Evolutionary conservation across 2,113 vertebrate genomes (phyloP), one percentile per base, ranked within the genome.

Genomic region (Scomber colias): DNA sequence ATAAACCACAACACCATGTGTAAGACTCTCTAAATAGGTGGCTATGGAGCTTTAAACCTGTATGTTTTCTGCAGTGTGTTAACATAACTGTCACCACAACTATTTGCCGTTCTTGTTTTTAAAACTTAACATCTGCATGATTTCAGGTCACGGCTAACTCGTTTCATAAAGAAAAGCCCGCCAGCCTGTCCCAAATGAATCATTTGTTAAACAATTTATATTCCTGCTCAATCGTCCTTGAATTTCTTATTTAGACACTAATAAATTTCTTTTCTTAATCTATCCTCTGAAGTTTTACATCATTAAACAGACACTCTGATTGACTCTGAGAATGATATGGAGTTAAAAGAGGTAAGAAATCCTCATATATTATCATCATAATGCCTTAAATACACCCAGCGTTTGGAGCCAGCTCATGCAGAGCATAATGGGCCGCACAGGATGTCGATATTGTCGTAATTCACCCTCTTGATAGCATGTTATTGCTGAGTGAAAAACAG

Each of bases 331-430:
- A 98, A 96, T 96, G 96, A 97, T 97, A 96, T 94, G 97, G 97
- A 96, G 96, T 96, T 97, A 96, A 97, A 96, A 95, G 97, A 99
- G 98, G 97, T 99, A 99, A 99, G 98, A 98, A 96, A 95, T 94
- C 91, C 94, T 95, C 95, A 94, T 95, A 96, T 88, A 86, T 84
- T 89, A 79, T 95, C 93, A 92, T 95, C 96, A 96, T 94, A 96
- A 94, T 96, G 95, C 95, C 95, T 78, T 94, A 95, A 95, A 95
- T 94, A 93, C 92, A 71, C 96, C 96, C 94, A 95, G 95, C 91
- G 91, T 85, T 94, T 95, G 95, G 92, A 96, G 93, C 95, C 96
- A 94, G 93, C 95, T 95, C 92, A 81, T 94, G 95, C 94, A 95
- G 95, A 96, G 95, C 94, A 94, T 94, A 95, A 95, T 95, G 96